A percentile compares a stretch with the other conserved stretches of the same genome.
Evolutionary conservation across 92 coral and sea anemone species (phyloP).

Genomic region (Porites cylindrica): DNA sequence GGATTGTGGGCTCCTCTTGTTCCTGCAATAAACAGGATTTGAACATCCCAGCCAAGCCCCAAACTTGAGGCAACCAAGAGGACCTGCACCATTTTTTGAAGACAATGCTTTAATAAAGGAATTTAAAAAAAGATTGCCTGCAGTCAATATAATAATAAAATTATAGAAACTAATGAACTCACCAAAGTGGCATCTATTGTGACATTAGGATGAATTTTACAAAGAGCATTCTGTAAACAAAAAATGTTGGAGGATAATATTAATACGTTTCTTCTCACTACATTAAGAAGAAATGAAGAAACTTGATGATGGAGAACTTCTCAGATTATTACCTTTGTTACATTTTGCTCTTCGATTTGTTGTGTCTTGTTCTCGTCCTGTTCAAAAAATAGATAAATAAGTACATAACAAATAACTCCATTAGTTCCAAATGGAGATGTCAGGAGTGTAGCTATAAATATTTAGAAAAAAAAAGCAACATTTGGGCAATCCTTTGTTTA

Average conservation of each 20-base stretch:
- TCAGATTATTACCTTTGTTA: constrained; percentile 45
- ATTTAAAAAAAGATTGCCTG: too few species aligned
- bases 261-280: too few species aligned
- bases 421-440: background rate
- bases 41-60: too few species aligned
- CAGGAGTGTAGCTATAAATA: background rate
- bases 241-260: background rate
- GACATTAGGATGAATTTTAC: constrained; percentile 63
- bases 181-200: constrained; percentile 70
- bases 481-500: too few species aligned
- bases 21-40: too few species aligned
- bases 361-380: constrained; percentile 43
- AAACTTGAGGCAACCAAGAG: too few species aligned
- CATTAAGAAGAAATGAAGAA: background rate
- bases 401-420: too few species aligned
- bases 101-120: too few species aligned
- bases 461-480: too few species aligned
- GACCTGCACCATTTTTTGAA: too few species aligned
- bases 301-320: background rate
- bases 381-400: background rate
- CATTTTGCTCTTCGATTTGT: constrained; percentile 46
- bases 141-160: too few species aligned
- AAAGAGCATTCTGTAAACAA: constrained; percentile 52
- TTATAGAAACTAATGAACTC: constrained; percentile 4
- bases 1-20: too few species aligned